These are phyloP conservation scores for Diglossa cyanea DNA, from an alignment of 2,797 vertebrate genomes.

Conservation along the genomic window DNA sequence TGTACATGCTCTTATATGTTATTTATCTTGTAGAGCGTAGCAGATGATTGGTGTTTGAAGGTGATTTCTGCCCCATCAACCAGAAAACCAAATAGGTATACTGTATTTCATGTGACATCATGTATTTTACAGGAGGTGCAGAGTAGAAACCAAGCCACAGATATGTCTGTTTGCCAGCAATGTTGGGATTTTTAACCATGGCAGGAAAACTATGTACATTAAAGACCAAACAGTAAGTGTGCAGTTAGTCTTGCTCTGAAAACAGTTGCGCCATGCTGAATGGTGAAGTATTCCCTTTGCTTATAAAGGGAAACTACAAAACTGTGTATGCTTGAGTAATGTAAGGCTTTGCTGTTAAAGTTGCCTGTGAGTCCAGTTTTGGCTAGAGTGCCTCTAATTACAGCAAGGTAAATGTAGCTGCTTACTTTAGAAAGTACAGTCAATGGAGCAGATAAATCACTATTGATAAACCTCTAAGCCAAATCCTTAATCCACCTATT, in stretches of 20 bases:
- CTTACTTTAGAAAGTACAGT: background rate
- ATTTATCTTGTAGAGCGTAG: background rate
- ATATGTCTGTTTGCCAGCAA: background rate
- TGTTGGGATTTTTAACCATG: background rate
- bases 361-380: background rate
- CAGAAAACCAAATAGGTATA: background rate
- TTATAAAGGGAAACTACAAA: background rate
- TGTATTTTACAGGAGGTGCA: background rate
- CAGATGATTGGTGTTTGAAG: background rate
- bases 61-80: background rate
- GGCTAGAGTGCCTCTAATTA: background rate
- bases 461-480: background rate
- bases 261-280: background rate
- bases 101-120: background rate
- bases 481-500: background rate
- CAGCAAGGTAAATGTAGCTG: background rate
- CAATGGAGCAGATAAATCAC: background rate
- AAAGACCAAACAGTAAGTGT: background rate
- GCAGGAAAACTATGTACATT: background rate
- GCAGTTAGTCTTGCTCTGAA: background rate
- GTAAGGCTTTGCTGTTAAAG: background rate
- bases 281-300: background rate
- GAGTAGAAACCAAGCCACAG: background rate
- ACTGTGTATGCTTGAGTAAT: rapidly evolving
- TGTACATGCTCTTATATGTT: background rate